Conservation (phyloP, 1,140 invertebrate species). For the Pseudoatta argentina region DNA sequence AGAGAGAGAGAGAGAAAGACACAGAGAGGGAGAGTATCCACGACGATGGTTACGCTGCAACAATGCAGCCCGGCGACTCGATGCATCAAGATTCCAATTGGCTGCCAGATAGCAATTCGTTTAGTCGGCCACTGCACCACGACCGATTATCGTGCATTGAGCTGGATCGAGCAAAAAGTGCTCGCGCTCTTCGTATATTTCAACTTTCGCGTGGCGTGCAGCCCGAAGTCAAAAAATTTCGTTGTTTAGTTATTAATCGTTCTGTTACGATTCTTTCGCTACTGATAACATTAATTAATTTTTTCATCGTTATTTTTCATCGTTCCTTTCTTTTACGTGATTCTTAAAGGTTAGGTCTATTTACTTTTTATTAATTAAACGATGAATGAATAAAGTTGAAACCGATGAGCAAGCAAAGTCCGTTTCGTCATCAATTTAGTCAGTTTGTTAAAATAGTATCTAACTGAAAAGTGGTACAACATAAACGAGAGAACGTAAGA, state of each 20-base stretch:
- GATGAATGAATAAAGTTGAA: neutral
- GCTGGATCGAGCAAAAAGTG: constrained; percentile 25
- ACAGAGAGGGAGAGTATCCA: constrained; percentile 14
- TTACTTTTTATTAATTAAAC: neutral
- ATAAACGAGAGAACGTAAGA: neutral
- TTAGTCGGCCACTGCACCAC: constrained; percentile 61
- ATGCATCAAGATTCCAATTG: constrained; percentile 64
- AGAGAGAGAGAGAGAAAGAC: neutral
- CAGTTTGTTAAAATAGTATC: constrained; percentile 23
- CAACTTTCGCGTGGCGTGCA: constrained; percentile 6
- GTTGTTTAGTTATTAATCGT: neutral
- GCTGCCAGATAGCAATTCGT: constrained; percentile 69
- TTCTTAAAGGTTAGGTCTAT: too few species aligned
- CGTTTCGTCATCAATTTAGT: neutral
- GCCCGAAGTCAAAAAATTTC: constrained; percentile 18
- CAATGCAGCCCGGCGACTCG: constrained; percentile 59
- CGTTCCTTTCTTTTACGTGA: neutral
- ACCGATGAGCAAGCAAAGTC: neutral
- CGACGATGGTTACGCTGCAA: constrained; percentile 53
- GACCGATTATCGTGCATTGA: constrained; percentile 56
- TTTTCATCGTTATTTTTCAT: too few species aligned
- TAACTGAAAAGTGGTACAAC: neutral
- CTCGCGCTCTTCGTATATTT: constrained; percentile 33
- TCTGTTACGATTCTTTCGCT: neutral
- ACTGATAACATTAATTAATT: neutral